Percentiles rank a stretch among this genome's conserved stretches.
Evolutionary conservation across 2,797 vertebrate species (phyloP).

Genomic region (Garrulus glandarius): DNA sequence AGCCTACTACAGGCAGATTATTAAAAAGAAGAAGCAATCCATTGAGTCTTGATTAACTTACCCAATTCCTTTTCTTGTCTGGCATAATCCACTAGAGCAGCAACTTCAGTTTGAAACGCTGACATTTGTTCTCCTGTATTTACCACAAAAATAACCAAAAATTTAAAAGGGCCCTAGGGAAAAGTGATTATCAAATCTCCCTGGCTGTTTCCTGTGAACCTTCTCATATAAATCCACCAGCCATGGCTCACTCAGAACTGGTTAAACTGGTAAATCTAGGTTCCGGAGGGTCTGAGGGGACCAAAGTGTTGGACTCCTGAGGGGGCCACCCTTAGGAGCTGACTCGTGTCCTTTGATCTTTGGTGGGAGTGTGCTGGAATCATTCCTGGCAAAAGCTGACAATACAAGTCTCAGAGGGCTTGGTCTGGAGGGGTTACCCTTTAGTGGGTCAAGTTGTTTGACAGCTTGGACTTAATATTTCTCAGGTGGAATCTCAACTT

Average conservation of each 20-base stretch:
- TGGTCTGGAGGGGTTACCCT: neutral
- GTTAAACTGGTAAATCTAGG: neutral
- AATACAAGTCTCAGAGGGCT: neutral
- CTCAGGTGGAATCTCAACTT: neutral
- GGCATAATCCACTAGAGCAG: neutral
- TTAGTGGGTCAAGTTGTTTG: neutral
- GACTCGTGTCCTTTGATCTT: neutral
- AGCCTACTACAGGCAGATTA: neutral
- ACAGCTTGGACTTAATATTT: neutral
- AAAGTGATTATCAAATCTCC: neutral
- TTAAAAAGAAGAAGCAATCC: neutral
- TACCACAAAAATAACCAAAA: neutral
- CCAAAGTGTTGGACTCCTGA: neutral
- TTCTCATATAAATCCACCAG: neutral
- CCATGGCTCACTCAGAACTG: neutral
- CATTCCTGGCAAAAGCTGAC: neutral
- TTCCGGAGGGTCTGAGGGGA: neutral
- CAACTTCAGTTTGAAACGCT: neutral
- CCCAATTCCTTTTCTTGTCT: neutral
- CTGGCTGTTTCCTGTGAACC: neutral
- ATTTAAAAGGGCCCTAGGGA: neutral
- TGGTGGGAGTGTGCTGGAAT: neutral
- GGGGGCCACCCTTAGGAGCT: fast-evolving
- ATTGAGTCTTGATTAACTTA: neutral
- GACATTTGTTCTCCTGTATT: neutral